Base-by-base conservation (phyloP, 2,113 vertebrate genomes). In the Epinephelus fuscoguttatus region DNA sequence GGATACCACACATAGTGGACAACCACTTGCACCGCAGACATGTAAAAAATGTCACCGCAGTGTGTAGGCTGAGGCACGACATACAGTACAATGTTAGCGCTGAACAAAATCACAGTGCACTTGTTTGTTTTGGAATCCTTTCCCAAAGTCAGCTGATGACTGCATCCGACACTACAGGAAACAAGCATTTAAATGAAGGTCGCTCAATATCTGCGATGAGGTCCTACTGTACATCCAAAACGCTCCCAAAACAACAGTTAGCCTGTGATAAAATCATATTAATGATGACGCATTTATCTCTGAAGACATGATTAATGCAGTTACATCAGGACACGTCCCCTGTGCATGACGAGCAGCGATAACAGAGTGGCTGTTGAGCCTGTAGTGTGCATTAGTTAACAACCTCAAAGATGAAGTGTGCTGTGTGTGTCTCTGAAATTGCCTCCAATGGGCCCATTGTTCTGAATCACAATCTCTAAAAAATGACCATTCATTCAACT, bases 11-110 rank as follows among this genome's bases (percentile, higher is more conserved):
- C 74, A 56, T 33, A 64, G 85, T 74, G 23, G 17, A 59, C 63
- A 45, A 73, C 83, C 85, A 78, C n/a, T 37, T 19, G 57, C 71
- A 75, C 71, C 25, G 1, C 78, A 72, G 33, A 62, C 64, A 86
- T 70, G 71, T 64, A 25, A 75, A 72, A 70, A 62, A 89, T 78
- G 49, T 78, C 70, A 78, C 84, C 82, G 71, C 70, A 47, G 18
- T 66, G 66, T 71, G 52, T 55, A 27, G 25, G 25, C 25, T 33
- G 56, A 50, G 47, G 25, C 27, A 60, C 25, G 19, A 57, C 56
- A 61, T 37, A 57, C 40, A 37, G 30, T 1, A 50, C 64, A 80
- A 14, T 40, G 59, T 70, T 23, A 66, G n/a, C 55, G 72, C 60
- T 49, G 57, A 55, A 77, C 68, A 67, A 70, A 53, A 67, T 78